These are phyloP conservation scores for Pedetes capensis DNA, from an alignment of 2,113 vertebrate species.

Conservation along the genomic window DNA sequence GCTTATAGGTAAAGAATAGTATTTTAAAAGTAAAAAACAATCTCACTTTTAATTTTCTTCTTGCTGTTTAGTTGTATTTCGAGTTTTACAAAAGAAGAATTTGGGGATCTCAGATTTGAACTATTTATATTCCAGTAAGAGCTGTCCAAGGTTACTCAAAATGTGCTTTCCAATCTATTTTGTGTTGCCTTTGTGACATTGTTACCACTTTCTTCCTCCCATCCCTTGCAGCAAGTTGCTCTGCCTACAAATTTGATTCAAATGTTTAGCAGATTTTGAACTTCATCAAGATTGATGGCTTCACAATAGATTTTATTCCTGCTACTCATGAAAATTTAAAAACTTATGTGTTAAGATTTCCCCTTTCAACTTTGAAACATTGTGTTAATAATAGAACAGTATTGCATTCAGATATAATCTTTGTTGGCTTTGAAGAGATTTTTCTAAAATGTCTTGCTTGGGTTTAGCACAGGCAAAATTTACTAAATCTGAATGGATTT, in stretches of 20 bases:
- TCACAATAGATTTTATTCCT: conserved; percentile 37
- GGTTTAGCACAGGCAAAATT: conserved; percentile 16
- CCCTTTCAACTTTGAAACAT: background rate
- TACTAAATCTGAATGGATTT: conserved; percentile 43
- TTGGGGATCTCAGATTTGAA: background rate
- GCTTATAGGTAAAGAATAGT: background rate
- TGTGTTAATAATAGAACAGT: conserved; percentile 31
- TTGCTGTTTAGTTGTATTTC: background rate
- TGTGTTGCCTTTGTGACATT: background rate
- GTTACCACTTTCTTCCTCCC: background rate
- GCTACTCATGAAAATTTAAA: conserved; percentile 53
- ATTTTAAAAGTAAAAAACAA: conserved; percentile 4
- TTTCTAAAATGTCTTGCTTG: background rate
- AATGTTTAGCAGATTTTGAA: conserved; percentile 14
- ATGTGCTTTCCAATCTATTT: background rate
- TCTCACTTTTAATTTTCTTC: background rate
- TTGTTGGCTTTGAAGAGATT: background rate
- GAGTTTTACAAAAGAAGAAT: background rate
- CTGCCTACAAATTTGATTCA: conserved; percentile 24
- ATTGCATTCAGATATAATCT: background rate
- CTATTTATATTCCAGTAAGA: background rate
- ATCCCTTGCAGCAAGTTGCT: background rate
- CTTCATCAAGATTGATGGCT: conserved; percentile 17
- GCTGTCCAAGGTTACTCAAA: background rate
- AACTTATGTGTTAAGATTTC: background rate